Evolutionary conservation across 2,797 vertebrate species (phyloP), one percentile per base, ranked within the genome.

Genomic region (Argentina silus): DNA sequence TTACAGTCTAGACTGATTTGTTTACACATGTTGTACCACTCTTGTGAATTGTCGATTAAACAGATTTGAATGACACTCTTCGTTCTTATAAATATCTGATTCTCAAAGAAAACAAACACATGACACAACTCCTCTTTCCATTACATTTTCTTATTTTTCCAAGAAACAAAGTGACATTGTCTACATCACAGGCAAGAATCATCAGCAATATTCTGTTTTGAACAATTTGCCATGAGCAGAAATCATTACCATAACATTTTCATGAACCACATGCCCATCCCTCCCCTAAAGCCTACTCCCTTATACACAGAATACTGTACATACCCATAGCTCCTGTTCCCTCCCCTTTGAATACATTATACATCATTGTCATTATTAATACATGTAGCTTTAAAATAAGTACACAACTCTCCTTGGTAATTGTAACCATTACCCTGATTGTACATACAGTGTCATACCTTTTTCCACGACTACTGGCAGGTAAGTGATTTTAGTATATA

Each of bases 121-220:
- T 72, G 75, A 78, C 64, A 69, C 72, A 62, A 15, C n/a, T 45
- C 43, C 60, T 74, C 72, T 88, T 83, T 80, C 86, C 73, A 73
- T 90, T 79, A 87, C 83, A 85, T 81, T 89, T 92, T 90, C 55
- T 43, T 55, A 67, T 92, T 92, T 92, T 92, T 91, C 77, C 81
- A 85, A 86, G 83, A 83, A 91, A 92, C 79, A 91, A 91, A 93
- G 91, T 93, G 91, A 94, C 87, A 91, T 89, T 93, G 90, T 94
- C 90, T 93, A 94, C 93, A 93, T 93, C 93, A 94, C 93, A 93
- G 92, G 94, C 93, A 94, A 93, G 89, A 92, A 90, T 93, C 91
- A 92, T 94, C 91, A 92, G 85, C 64, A 78, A 92, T 92, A 90
- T 91, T 93, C 85, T 90, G 87, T 90, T 91, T 91, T 81, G 75